Evolutionary conservation across 1,140 invertebrate species (phyloP).

Genomic region (Pogonomyrmex californicus): DNA sequence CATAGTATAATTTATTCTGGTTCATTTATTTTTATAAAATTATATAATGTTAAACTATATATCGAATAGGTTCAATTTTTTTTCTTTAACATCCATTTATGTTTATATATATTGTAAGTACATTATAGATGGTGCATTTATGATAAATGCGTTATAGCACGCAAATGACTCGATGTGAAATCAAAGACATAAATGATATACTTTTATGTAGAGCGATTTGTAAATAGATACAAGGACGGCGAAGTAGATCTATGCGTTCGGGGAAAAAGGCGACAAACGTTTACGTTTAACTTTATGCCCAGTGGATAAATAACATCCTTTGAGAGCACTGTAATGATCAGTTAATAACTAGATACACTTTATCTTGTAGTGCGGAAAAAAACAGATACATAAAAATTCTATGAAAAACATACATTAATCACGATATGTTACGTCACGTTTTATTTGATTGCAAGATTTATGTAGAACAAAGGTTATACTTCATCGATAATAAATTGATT

Average conservation of each 20-base stretch:
- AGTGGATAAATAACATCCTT: conserved; percentile 13
- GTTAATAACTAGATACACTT: conserved; percentile 16
- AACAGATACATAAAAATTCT: background rate
- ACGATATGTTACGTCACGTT: background rate
- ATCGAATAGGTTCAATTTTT: background rate
- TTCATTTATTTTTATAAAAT: conserved; percentile 1
- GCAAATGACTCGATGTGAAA: conserved; percentile 4
- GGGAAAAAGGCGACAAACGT: conserved; percentile 1
- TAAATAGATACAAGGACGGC: conserved; percentile 45
- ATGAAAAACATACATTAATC: background rate
- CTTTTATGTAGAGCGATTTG: conserved; percentile 32
- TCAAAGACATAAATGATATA: conserved; percentile 27
- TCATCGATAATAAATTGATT: conserved; percentile 12
- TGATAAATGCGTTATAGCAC: background rate
- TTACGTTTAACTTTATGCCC: conserved; percentile 12
- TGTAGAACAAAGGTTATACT: background rate
- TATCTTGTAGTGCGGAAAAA: background rate
- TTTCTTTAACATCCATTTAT: background rate
- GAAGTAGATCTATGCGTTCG: background rate
- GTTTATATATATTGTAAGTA: background rate
- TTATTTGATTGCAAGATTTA: conserved; percentile 1
- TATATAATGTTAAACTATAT: background rate
- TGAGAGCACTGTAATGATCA: background rate
- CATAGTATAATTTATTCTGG: background rate
- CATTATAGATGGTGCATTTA: conserved; percentile 27